Base-by-base conservation (phyloP, 2,888 invertebrate genomes). In the Eurytoma adleriae region DNA sequence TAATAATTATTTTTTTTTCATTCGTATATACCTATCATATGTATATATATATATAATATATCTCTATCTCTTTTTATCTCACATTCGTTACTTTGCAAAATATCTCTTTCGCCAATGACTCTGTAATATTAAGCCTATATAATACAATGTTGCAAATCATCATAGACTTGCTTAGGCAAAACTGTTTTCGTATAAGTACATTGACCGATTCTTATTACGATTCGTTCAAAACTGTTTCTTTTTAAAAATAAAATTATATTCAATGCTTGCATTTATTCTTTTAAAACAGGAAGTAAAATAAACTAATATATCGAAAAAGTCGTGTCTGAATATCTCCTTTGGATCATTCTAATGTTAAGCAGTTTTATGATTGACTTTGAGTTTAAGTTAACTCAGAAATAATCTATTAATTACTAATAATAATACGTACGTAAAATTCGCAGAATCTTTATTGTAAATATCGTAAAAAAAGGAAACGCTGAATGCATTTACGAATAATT, bases 41-140 rank as follows among this genome's bases (percentile, higher is more conserved):
- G 70, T 81, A 57, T 83, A 72, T 72, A 80, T 40, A 83, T 84
- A 82, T 84, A 80, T 83, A 75, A 78, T 84, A 80, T 83, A 80
- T 83, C 72, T 83, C 73, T 80, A 73, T 78, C 67, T 84, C 77
- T 83, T 79, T 80, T 78, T 82, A 83, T 85, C 82, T 85, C 86
- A 86, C 86, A 85, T 86, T 87, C 83, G 84, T 87, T 85, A 87
- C 83, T 85, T 86, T 85, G 86, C 86, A 88, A 87, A 89, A 88
- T 87, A 87, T 86, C 85, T 87, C 84, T 85, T 85, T 86, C 83
- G 84, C 85, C 86, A 84, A 85, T 83, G 83, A 83, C 83, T 82
- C 80, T 74, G 83, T 85, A 84, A 80, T 84, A 83, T 83, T 86
- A 88, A 86, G 86, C 85, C 87, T 86, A 86, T 87, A 88, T 87